A percentile compares a stretch with the other conserved stretches of the same genome.
phyloP scores from a whole-genome alignment of 2,797 vertebrate genomes.

The Pangasius sanitwongsei region DNA sequence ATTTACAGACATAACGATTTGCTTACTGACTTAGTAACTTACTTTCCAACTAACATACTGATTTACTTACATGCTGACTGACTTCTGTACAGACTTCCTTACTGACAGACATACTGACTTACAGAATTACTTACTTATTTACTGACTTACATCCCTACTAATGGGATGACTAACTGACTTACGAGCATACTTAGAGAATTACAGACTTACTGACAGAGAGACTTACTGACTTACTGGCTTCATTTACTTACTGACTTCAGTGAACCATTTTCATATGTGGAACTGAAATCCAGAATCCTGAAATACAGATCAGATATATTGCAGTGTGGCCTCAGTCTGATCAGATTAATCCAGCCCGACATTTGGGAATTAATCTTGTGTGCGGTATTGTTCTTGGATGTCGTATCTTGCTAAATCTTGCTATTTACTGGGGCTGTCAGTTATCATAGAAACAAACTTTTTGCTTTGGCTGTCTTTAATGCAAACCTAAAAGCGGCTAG shows the following conservation, averaged over 20 bases:
- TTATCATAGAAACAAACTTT: background rate
- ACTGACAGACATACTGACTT: constrained; percentile 8
- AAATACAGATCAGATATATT: background rate
- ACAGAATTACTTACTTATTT: background rate
- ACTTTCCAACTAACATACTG: background rate
- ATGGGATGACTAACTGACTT: background rate
- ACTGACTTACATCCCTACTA: background rate
- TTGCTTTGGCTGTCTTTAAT: background rate
- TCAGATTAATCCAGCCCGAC: background rate
- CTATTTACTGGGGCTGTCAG: background rate
- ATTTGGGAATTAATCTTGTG: background rate
- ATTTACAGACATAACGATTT: background rate
- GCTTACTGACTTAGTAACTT: background rate
- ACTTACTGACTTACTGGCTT: constrained; percentile 15
- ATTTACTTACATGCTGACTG: background rate
- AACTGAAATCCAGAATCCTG: background rate
- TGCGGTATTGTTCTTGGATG: background rate
- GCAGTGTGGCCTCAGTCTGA: background rate
- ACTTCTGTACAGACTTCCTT: background rate
- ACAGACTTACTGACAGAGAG: constrained; percentile 39
- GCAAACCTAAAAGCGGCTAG: background rate
- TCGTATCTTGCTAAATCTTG: background rate
- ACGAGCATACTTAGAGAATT: background rate
- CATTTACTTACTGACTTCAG: constrained; percentile 15
- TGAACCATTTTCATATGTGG: background rate